Evolutionary conservation across 2,113 vertebrate genomes (phyloP), one percentile per base, ranked within the genome.

Genomic region (Prunella fulvescens): DNA sequence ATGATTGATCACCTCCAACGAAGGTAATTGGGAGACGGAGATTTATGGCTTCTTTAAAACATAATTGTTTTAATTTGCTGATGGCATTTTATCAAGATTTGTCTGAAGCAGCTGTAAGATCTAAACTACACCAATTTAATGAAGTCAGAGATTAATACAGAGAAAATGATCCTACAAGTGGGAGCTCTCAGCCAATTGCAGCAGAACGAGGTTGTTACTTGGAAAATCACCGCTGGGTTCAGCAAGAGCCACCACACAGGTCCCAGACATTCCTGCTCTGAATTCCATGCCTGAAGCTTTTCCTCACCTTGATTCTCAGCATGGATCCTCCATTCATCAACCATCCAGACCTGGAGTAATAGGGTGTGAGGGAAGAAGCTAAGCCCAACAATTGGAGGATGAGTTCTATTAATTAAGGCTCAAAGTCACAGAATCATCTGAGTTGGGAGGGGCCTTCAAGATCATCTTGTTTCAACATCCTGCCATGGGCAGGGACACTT

Each of bases 11-110:
- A 11, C 67, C 54, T 45, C 20, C 83, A 51, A 50, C 0, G 1
- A 91, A 95, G 90, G 93, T 81, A 92, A 84, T 17, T 39, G 87
- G 70, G 76, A 88, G 76, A 89, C 12, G 12, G 47, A 77, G 61
- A 96, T 95, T 96, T 91, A 95, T 60, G 40, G 84, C 84, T 87
- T 84, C 83, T 94, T 91, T 70, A 91, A 95, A 91, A 71, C 29
- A 62, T 84, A 92, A 96, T 92, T 95, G 93, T 87, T 91, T 81
- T 91, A 95, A 96, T 84, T 95, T 89, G 93, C 86, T 47, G 90
- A 89, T 47, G 73, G 92, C 73, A 42, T 91, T 95, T 95, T 91
- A 94, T 92, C 86, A 81, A 94, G 93, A 94, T 96, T 78, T 94
- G 93, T 29, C 93, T 71, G 76, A 64, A 95, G 42, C 67, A 77